These are phyloP conservation scores for Philaethria dido DNA, from an alignment of 2,888 invertebrate species.

Conservation along the genomic window DNA sequence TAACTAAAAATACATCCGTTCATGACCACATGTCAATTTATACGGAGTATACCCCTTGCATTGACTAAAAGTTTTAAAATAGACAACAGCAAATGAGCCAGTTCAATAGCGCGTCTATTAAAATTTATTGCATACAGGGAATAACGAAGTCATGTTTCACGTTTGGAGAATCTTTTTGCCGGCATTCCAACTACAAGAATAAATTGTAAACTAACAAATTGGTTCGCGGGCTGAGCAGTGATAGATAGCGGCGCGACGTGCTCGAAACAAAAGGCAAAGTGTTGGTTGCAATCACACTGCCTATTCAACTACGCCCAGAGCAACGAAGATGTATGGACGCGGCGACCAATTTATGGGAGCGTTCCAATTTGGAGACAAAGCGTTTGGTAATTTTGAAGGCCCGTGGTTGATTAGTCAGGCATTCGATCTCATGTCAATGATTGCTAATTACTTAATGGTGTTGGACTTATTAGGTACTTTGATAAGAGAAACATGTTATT, in stretches of 20 bases:
- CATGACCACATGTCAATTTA: slow-evolving; percentile 9
- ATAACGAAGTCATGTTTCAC: slow-evolving; percentile 50
- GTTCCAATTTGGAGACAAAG: slow-evolving; percentile 36
- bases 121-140: slow-evolving; percentile 46
- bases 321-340: slow-evolving; percentile 50
- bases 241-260: slow-evolving; percentile 74
- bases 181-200: slow-evolving; percentile 56
- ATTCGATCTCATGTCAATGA: background rate
- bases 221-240: slow-evolving; percentile 66
- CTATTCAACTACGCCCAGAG: slow-evolving; percentile 68
- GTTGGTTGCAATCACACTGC: slow-evolving; percentile 75
- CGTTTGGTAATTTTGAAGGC: slow-evolving; percentile 30
- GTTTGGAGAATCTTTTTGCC: slow-evolving; percentile 50
- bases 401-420: slow-evolving; percentile 13
- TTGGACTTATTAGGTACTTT: background rate
- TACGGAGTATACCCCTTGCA: background rate
- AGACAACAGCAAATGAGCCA: slow-evolving; percentile 25
- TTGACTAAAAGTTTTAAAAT: slow-evolving; percentile 30
- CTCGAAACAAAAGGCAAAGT: slow-evolving; percentile 75
- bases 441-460: background rate
- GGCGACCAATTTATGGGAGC: slow-evolving; percentile 39
- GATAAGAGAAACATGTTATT: no score
- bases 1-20: background rate
- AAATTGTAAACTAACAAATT: slow-evolving; percentile 70
- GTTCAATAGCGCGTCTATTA: slow-evolving; percentile 43